Evolutionary conservation across 2,888 invertebrate species (phyloP), one percentile per base, ranked within the genome.

Genomic region (Norana najaformis): DNA sequence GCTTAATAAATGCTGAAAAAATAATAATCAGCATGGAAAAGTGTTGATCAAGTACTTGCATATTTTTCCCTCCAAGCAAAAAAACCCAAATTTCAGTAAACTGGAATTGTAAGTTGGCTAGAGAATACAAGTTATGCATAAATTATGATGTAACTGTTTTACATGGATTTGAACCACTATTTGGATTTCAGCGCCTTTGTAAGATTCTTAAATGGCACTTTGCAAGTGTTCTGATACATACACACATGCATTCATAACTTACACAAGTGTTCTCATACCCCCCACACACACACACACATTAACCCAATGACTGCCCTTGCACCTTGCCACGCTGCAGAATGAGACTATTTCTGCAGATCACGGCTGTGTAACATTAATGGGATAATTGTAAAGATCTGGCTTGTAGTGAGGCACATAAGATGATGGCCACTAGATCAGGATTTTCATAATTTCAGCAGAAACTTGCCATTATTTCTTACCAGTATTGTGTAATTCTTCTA

Each of bases 401-500:
- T n/a, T n/a, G n/a, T n/a, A n/a, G n/a, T n/a, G n/a, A n/a, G n/a
- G n/a, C n/a, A n/a, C n/a, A n/a, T n/a, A n/a, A n/a, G n/a, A 69
- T 69, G 23, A 47, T 23, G 47, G 23, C 47, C 23, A 11, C 23
- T 47, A n/a, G 69, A 69, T 69, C 11, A n/a, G 30, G 30, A n/a
- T n/a, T 69, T 69, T 69, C 69, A 2, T 0, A 8, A 69, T 30
- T 16, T 69, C 23, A 47, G 23, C 0, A 47, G 23, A 85, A 85
- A 36, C 1, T 34, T 36, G n/a, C n/a, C n/a, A 85, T 85, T 37
- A 85, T 85, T 37, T 23, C 85, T 85, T 85, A 85, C 85, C 85
- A 23, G 37, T 85, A 30, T 35, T 85, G 20, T 85, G 85, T 85
- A 85, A 37, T 85, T 85, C 85, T 37, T 85, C 36, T 37, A 85